Percentiles rank a stretch among this genome's conserved stretches.
Evolutionary conservation across 2,797 vertebrate species (phyloP).

Genomic region (Ctenopoma multispine): DNA sequence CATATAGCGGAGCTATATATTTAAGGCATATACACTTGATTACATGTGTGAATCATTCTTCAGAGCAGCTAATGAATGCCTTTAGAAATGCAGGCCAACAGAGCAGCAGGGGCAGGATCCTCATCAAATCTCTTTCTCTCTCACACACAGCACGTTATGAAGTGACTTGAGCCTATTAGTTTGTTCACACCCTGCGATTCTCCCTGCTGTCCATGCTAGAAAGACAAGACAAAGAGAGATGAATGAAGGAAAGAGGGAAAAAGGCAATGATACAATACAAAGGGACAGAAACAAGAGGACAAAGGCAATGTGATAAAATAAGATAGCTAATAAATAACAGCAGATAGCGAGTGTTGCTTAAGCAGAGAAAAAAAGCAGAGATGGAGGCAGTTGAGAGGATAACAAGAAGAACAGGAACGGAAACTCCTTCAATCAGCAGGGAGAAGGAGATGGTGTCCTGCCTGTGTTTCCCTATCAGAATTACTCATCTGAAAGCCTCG

Average conservation of each 20-base stretch:
- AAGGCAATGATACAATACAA: slow-evolving; percentile 6
- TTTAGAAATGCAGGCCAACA: slow-evolving; percentile 71
- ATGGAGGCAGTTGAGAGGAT: slow-evolving; percentile 27
- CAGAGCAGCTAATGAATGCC: slow-evolving; percentile 80
- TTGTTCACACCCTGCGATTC: slow-evolving; percentile 63
- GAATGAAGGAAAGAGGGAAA: slow-evolving; percentile 21
- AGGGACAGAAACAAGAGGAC: slow-evolving; percentile 32
- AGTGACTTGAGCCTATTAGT: slow-evolving; percentile 69
- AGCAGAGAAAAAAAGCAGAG: slow-evolving; percentile 18
- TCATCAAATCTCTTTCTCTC: slow-evolving; percentile 52
- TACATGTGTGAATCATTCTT: slow-evolving; percentile 72
- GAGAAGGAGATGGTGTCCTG: slow-evolving; percentile 70
- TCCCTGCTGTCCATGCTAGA: slow-evolving; percentile 38
- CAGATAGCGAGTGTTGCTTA: slow-evolving; percentile 38
- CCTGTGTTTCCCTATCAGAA: slow-evolving; percentile 69
- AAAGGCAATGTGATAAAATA: slow-evolving; percentile 35
- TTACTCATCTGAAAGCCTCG: slow-evolving; percentile 73
- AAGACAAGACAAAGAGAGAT: slow-evolving; percentile 31
- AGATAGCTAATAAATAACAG: slow-evolving; percentile 47
- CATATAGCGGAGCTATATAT: neutral
- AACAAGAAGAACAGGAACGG: slow-evolving; percentile 50
- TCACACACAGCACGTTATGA: slow-evolving; percentile 36
- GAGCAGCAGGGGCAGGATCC: slow-evolving; percentile 63
- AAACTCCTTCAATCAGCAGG: slow-evolving; percentile 66
- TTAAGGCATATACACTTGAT: slow-evolving; percentile 4